These are phyloP conservation scores for Trichomalopsis sarcophagae DNA, from an alignment of 1,140 invertebrate species.

Conservation along the genomic window DNA sequence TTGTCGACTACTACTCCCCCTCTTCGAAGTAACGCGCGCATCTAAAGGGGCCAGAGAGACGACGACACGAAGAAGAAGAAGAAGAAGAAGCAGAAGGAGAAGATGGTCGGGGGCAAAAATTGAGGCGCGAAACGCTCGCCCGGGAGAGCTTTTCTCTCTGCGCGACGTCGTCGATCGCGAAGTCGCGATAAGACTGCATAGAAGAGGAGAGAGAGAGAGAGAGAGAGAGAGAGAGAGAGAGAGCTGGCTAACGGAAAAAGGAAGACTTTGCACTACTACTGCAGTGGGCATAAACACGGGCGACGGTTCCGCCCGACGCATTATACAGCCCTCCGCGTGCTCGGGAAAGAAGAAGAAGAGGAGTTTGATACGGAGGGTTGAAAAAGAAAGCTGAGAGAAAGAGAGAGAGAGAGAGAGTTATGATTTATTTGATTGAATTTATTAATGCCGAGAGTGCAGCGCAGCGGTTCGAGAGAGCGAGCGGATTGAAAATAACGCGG, in stretches of 20 bases:
- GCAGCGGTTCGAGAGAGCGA: background rate
- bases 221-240: too few relatives aligned
- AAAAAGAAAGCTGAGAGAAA: background rate
- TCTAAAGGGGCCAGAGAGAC: slow-evolving; percentile 38
- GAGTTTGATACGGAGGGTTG: background rate
- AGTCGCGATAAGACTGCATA: slow-evolving; percentile 35
- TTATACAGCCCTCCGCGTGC: background rate
- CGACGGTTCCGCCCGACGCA: slow-evolving; percentile 10
- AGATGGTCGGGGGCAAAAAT: background rate
- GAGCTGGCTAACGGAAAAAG: background rate
- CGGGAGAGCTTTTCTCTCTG: slow-evolving; percentile 5
- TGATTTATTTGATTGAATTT: slow-evolving; percentile 47
- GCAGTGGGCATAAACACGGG: slow-evolving; percentile 20
- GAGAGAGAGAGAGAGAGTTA: slow-evolving; percentile 12
- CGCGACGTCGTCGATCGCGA: slow-evolving; percentile 36
- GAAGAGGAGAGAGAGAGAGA: background rate
- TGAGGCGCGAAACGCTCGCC: slow-evolving; percentile 11
- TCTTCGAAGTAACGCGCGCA: slow-evolving; percentile 4
- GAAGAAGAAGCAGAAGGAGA: background rate
- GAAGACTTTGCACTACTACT: background rate
- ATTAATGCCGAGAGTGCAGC: background rate
- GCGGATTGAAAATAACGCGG: background rate
- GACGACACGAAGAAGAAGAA: background rate
- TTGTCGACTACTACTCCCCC: slow-evolving; percentile 8
- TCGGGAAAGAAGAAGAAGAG: background rate